Percentiles rank a stretch among this genome's conserved stretches.
phyloP scores from a whole-genome alignment of 2,888 invertebrate species.

The Standfussiana lucernea region DNA sequence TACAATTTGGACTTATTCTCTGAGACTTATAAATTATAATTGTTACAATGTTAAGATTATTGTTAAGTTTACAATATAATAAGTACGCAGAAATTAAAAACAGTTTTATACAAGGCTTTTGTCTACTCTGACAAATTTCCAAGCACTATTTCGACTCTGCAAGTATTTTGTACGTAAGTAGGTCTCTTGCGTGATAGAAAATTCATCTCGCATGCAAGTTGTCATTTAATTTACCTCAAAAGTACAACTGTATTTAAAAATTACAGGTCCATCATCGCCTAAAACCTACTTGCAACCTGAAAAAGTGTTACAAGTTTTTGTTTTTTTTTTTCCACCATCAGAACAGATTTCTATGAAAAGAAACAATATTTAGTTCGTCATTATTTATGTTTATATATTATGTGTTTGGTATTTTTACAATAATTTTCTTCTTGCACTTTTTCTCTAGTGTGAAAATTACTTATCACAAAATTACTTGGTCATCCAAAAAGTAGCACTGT shows the following conservation, averaged over 20 bases:
- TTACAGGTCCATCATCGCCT: neutral
- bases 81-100: slow-evolving; percentile 60
- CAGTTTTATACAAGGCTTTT: neutral
- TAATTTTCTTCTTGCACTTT: neutral
- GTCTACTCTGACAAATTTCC: slow-evolving; percentile 22
- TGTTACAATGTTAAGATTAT: slow-evolving; percentile 60
- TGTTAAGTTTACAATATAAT: slow-evolving; percentile 35
- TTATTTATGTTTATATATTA: neutral
- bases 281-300: neutral
- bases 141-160: neutral
- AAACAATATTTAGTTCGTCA: neutral
- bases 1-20: slow-evolving; percentile 84
- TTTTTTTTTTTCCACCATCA: neutral
- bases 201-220: neutral
- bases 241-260: neutral
- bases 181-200: neutral
- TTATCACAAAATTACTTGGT: neutral
- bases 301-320: neutral
- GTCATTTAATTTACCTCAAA: neutral
- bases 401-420: neutral
- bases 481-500: neutral
- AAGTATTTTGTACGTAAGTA: neutral
- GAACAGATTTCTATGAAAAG: neutral
- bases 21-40: slow-evolving; percentile 77
- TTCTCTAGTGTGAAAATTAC: no score